These are phyloP conservation scores for Xylocampa areola DNA, from an alignment of 2,888 invertebrate species.

Conservation along the genomic window DNA sequence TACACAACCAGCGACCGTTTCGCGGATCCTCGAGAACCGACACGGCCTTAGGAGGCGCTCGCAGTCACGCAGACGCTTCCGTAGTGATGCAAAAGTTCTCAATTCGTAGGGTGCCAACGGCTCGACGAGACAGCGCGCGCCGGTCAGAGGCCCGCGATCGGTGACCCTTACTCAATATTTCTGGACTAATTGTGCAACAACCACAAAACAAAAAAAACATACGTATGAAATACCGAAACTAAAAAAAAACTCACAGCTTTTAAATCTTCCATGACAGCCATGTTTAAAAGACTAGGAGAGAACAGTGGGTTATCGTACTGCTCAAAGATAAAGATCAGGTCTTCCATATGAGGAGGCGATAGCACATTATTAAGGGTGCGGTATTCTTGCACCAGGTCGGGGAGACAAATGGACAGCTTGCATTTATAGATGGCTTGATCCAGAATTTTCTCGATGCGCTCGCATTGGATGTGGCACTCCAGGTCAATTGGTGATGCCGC, in stretches of 20 bases:
- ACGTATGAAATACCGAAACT: neutral
- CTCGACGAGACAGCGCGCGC: too few species aligned
- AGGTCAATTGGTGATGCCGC: slow-evolving; percentile 84
- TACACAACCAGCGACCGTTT: too few species aligned
- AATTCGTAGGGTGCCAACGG: too few species aligned
- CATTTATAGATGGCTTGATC: slow-evolving; percentile 85
- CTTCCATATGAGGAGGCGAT: slow-evolving; percentile 77
- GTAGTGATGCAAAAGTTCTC: too few species aligned
- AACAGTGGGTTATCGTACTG: slow-evolving; percentile 83
- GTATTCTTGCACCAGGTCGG: slow-evolving; percentile 79
- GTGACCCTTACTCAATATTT: too few species aligned
- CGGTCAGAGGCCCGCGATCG: too few species aligned
- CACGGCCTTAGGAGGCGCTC: too few species aligned
- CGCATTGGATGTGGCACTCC: slow-evolving; percentile 87
- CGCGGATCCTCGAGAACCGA: too few species aligned
- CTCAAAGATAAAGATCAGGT: slow-evolving; percentile 81
- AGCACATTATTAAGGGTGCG: slow-evolving; percentile 71
- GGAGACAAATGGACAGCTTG: slow-evolving; percentile 81
- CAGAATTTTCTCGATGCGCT: slow-evolving; percentile 87
- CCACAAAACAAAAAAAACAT: too few species aligned
- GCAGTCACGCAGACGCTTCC: too few species aligned
- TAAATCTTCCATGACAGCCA: slow-evolving; percentile 81
- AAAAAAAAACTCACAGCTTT: slow-evolving; percentile 69
- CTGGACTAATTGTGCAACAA: too few species aligned
- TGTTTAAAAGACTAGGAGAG: slow-evolving; percentile 77